Evolutionary conservation across 2,113 vertebrate species (phyloP).

Genomic region (Motacilla tschutschensis): DNA sequence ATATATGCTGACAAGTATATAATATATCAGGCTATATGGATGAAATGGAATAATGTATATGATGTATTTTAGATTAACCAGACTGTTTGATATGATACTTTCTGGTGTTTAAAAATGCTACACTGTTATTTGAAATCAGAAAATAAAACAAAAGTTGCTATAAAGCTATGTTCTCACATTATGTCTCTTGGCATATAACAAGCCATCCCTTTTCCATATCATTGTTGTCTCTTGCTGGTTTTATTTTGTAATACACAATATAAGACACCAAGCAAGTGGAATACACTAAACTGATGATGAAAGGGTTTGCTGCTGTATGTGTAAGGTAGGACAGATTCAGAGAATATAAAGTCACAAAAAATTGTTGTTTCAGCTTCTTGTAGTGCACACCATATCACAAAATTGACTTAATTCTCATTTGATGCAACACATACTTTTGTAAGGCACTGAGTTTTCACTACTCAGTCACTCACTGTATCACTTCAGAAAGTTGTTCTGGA

Average conservation of each 20-base stretch:
- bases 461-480: not conserved
- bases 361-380: not conserved
- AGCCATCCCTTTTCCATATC: not conserved
- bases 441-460: not conserved
- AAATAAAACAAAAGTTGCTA: not conserved
- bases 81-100: not conserved
- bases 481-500: not conserved
- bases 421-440: not conserved
- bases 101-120: not conserved
- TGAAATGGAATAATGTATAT: not conserved
- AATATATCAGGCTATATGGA: not conserved
- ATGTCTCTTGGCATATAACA: not conserved
- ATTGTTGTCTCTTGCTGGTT: not conserved
- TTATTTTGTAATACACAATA: not conserved
- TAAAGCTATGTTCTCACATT: not conserved
- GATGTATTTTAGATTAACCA: not conserved
- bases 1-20: not conserved
- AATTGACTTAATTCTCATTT: not conserved
- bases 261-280: not conserved
- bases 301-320: not conserved
- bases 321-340: not conserved
- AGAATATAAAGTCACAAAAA: not conserved
- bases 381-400: not conserved
- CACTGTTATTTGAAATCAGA: not conserved
- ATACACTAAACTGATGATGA: not conserved